phyloP scores from a whole-genome alignment of 1,140 invertebrate species.

The Drosophila repletoides region DNA sequence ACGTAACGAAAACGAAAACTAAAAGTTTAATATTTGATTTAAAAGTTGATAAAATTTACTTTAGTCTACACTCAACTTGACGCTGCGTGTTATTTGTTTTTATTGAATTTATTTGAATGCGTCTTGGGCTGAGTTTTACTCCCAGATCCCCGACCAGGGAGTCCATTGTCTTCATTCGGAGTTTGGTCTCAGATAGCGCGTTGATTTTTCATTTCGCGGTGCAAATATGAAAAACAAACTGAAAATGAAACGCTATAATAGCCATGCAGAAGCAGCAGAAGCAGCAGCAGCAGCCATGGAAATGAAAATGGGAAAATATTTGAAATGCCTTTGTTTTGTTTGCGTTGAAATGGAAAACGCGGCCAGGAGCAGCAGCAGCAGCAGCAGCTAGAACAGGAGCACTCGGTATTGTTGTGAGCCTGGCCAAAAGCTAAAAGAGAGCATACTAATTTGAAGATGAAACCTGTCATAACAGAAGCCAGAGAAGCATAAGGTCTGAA shows the following conservation, averaged over 20 bases:
- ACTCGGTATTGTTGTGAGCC: constrained; percentile 49
- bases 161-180: too few relatives aligned
- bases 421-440: constrained; percentile 2
- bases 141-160: background rate
- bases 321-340: constrained; percentile 74
- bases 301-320: constrained; percentile 54
- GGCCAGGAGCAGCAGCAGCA: constrained; percentile 28
- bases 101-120: constrained; percentile 75
- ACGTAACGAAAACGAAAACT: constrained; percentile 55
- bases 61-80: constrained; percentile 64
- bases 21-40: constrained; percentile 81
- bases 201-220: constrained; percentile 72
- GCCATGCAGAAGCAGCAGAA: background rate
- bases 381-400: background rate
- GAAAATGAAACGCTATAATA: constrained; percentile 39
- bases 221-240: constrained; percentile 78
- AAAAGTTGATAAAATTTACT: constrained; percentile 80
- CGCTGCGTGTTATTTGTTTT: constrained; percentile 70
- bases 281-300: background rate
- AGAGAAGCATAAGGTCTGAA: constrained; percentile 11
- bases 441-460: constrained; percentile 35
- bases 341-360: constrained; percentile 67
- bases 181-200: constrained; percentile 48
- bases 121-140: constrained; percentile 22
- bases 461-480: background rate